Evolutionary conservation across 2,888 invertebrate genomes (phyloP).

Genomic region (Odontocolon sp.): DNA sequence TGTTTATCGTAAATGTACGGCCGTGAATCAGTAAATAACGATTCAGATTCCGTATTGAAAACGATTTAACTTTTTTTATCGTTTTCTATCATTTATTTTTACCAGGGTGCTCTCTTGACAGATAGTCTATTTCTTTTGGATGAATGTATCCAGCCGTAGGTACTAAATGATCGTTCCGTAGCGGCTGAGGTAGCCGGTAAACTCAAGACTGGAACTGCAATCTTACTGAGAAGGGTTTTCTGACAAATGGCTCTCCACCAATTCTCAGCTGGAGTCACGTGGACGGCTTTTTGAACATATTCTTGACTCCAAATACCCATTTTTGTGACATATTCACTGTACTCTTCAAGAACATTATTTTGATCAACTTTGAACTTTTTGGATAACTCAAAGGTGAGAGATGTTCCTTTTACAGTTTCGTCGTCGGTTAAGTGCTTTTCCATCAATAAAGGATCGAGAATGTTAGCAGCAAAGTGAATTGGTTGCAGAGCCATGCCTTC

Average conservation of each 20-base stretch:
- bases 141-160: constrained; percentile 13
- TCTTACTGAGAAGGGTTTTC: constrained; percentile 17
- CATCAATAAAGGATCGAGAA: background rate
- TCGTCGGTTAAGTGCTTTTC: background rate
- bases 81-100: no score
- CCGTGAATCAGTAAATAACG: no score
- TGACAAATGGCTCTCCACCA: constrained; percentile 19
- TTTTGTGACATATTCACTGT: background rate
- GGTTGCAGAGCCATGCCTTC: background rate
- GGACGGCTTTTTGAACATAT: background rate
- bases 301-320: background rate
- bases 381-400: no score
- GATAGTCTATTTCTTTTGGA: constrained; percentile 12
- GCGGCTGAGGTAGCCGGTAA: constrained; percentile 18
- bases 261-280: background rate
- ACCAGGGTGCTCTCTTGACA: background rate
- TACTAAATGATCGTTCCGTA: constrained; percentile 20
- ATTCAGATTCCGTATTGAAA: no score
- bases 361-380: no score
- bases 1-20: no score
- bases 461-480: background rate
- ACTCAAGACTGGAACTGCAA: background rate
- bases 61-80: no score
- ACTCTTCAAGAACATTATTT: background rate
- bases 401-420: no score